Conservation (phyloP, 2,113 vertebrate genomes). For the Sorex araneus region DNA sequence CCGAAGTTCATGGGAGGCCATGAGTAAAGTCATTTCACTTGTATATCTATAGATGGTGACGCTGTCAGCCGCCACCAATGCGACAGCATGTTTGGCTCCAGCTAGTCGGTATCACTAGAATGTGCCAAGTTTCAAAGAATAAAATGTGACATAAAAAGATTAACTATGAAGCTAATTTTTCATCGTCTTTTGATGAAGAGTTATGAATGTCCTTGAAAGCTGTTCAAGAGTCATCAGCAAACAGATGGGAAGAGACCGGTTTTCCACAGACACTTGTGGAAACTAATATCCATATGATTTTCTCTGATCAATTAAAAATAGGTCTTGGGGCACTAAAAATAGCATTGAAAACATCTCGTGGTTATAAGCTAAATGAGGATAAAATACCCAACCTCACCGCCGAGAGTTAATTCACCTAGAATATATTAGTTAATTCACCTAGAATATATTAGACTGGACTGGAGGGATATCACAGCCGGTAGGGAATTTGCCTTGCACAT, state of each 20-base stretch:
- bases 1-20: not conserved
- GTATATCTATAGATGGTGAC: not conserved
- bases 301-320: constrained; percentile 66
- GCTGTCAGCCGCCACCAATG: not conserved
- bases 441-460: too few species aligned
- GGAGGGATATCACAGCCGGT: too few species aligned
- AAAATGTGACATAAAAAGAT: constrained; percentile 71
- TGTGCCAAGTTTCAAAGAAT: constrained; percentile 72
- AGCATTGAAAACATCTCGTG: constrained; percentile 38
- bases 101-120: constrained; percentile 54
- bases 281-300: constrained; percentile 55
- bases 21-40: not conserved
- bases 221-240: constrained; percentile 75
- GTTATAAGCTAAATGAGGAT: constrained; percentile 28
- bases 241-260: constrained; percentile 73
- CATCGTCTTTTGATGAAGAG: constrained; percentile 76
- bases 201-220: constrained; percentile 79
- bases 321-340: constrained; percentile 1
- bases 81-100: constrained; percentile 37
- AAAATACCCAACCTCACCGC: constrained; percentile 33
- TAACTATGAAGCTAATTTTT: constrained; percentile 73
- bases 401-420: constrained; percentile 20
- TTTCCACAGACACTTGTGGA: constrained; percentile 74
- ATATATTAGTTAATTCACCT: constrained; percentile 15
- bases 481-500: too few species aligned